phyloP scores from a whole-genome alignment of 2,888 invertebrate species.

The Yponomeuta plumbellus region DNA sequence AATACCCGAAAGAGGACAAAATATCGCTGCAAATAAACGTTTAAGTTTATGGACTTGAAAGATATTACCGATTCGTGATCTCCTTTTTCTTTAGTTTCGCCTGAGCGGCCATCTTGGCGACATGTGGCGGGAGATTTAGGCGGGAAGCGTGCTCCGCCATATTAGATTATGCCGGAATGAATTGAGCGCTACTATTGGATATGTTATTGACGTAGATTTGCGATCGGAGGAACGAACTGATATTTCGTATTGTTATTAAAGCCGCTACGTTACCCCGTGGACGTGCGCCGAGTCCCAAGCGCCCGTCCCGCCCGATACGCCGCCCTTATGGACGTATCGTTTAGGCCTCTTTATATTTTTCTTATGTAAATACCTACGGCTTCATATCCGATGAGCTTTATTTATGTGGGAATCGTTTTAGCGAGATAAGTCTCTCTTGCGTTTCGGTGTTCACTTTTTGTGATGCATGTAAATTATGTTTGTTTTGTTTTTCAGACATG shows the following conservation, averaged over 20 bases:
- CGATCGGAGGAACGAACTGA: slow-evolving; percentile 77
- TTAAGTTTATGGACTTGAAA: slow-evolving; percentile 76
- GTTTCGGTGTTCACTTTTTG: slow-evolving; percentile 59
- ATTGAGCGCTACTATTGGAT: slow-evolving; percentile 74
- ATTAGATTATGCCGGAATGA: slow-evolving; percentile 76
- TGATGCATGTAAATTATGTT: slow-evolving; percentile 62
- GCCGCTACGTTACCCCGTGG: slow-evolving; percentile 52
- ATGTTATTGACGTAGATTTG: slow-evolving; percentile 77
- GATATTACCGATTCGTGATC: slow-evolving; percentile 77
- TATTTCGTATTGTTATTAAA: slow-evolving; percentile 77
- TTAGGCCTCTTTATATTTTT: slow-evolving; percentile 76
- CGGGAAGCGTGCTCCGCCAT: slow-evolving; percentile 74
- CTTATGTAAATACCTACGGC: slow-evolving; percentile 75
- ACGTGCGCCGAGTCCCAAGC: slow-evolving; percentile 59
- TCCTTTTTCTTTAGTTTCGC: slow-evolving; percentile 73
- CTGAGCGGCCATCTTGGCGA: slow-evolving; percentile 75
- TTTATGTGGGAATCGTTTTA: slow-evolving; percentile 77
- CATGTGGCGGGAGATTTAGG: slow-evolving; percentile 76
- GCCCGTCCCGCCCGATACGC: slow-evolving; percentile 47
- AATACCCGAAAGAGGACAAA: slow-evolving; percentile 74
- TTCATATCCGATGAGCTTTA: slow-evolving; percentile 77
- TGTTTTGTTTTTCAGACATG: slow-evolving; percentile 30
- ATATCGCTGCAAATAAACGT: slow-evolving; percentile 76
- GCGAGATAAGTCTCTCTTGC: slow-evolving; percentile 70
- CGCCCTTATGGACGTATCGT: slow-evolving; percentile 70